Evolutionary conservation across 2,797 vertebrate species (phyloP).

Genomic region (Chloroceryle inda): DNA sequence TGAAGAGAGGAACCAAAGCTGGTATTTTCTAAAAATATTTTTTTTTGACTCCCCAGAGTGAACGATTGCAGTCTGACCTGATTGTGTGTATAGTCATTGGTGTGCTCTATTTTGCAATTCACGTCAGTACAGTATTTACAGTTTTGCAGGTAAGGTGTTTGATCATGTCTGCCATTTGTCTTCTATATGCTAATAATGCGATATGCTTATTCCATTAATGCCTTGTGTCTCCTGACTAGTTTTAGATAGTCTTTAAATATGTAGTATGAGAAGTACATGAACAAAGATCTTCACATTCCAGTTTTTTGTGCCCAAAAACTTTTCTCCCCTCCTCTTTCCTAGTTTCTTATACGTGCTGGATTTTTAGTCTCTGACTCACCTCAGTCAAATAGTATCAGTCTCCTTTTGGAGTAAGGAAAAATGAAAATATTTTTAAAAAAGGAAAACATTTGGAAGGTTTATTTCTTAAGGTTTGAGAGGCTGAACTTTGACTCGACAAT

Average conservation of each 20-base stretch:
- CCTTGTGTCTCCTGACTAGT: background rate
- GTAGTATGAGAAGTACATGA: rapidly evolving
- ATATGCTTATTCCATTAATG: background rate
- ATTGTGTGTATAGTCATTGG: conserved; percentile 95
- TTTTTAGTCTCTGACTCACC: background rate
- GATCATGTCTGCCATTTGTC: background rate
- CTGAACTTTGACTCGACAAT: background rate
- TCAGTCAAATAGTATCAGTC: background rate
- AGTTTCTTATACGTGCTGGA: background rate
- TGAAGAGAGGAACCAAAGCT: background rate
- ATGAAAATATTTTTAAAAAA: background rate
- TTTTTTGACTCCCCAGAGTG: conserved; percentile 85
- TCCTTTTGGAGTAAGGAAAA: background rate
- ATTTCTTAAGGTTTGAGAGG: background rate
- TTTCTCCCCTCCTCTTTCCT: background rate
- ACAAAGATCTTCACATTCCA: background rate
- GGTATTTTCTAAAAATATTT: background rate
- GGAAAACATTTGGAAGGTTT: background rate
- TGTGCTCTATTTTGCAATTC: conserved; percentile 97
- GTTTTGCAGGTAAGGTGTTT: conserved; percentile 90
- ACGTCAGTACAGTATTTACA: conserved; percentile 98
- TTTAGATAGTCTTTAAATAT: background rate
- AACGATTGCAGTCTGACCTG: conserved; percentile 96
- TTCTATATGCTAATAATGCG: background rate
- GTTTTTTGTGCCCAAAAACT: background rate